Base-by-base conservation (phyloP, 2,888 invertebrate genomes). In the Dione juno region DNA sequence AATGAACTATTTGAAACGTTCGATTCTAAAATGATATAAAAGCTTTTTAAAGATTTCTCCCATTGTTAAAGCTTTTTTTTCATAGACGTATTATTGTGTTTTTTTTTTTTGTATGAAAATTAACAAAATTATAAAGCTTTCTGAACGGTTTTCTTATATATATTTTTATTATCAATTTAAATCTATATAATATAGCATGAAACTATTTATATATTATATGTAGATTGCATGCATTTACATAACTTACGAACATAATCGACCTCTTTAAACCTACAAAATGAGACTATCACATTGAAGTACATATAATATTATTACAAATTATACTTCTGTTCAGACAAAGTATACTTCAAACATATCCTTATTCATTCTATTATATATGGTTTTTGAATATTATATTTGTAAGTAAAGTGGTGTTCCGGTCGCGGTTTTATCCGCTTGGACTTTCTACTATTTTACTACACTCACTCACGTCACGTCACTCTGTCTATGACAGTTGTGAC, bases 1-100 rank as follows among this genome's bases (percentile, higher is more conserved):
- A 40, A 40, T 14, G 37, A 57, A 37, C 57, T 57, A 40, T 57
- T 57, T 57, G 57, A 40, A 57, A 40, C 57, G 57, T 57, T 57
- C 57, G 57, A 57, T 57, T 57, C 37, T 57, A 16, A 57, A 40
- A 57, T 40, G 1, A 57, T 37, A 37, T 57, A 40, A 40, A 57
- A 57, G 37, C 57, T 57, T 16, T 28, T 40, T 6, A 37, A 11
- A 54, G 57, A 16, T 57, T 10, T 14, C 35, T 37, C 16, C 57
- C 57, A 13, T 16, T 57, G 37, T 57, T 40, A 16, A 57, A 16
- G 57, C 57, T 57, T 57, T 11, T 37, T 16, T 57, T 16, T 57
- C 5, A 28, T 28, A 3, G 28, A 16, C 11, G 16, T 16, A 57
- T 16, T 57, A 10, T 28, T n/a, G 9, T 8, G n/a, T 54, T 54